Percentiles rank a stretch among this genome's conserved stretches.
These are phyloP conservation scores for Pycnonotus jocosus DNA, from an alignment of 2,113 vertebrate genomes.

Conservation along the genomic window DNA sequence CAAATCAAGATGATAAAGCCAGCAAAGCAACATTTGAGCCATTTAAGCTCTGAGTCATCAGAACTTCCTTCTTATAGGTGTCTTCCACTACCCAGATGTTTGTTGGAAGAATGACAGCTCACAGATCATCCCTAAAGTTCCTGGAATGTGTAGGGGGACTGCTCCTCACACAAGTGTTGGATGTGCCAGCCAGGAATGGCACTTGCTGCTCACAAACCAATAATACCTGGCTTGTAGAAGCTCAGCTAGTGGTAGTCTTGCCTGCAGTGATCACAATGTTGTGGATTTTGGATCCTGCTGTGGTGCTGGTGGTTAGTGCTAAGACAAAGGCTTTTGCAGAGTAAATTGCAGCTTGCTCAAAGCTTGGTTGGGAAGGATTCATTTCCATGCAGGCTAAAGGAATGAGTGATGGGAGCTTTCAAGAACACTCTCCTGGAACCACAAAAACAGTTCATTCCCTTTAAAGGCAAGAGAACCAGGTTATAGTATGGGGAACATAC, in stretches of 20 bases:
- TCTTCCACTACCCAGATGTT: neutral
- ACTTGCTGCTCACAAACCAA: neutral
- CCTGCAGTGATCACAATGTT: neutral
- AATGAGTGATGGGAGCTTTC: neutral
- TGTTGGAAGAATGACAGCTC: neutral
- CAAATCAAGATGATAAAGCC: neutral
- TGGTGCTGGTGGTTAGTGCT: neutral
- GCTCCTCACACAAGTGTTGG: neutral
- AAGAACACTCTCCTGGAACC: neutral
- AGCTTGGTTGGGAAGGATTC: neutral
- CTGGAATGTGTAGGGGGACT: neutral
- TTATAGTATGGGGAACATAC: neutral
- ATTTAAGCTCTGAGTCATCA: neutral
- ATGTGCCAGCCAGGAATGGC: neutral
- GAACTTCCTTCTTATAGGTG: neutral
- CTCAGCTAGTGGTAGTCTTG: neutral
- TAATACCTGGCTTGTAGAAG: neutral
- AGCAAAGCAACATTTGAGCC: neutral
- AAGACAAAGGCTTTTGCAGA: neutral
- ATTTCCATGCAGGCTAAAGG: neutral
- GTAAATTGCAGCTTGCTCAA: neutral
- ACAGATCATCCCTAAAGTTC: neutral
- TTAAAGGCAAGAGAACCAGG: neutral
- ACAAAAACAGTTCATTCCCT: neutral
- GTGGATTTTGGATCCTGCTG: neutral